A percentile compares a stretch with the other conserved stretches of the same genome.
Conservation (phyloP, 2,888 invertebrate genomes). For the Metallyticus violacea region DNA sequence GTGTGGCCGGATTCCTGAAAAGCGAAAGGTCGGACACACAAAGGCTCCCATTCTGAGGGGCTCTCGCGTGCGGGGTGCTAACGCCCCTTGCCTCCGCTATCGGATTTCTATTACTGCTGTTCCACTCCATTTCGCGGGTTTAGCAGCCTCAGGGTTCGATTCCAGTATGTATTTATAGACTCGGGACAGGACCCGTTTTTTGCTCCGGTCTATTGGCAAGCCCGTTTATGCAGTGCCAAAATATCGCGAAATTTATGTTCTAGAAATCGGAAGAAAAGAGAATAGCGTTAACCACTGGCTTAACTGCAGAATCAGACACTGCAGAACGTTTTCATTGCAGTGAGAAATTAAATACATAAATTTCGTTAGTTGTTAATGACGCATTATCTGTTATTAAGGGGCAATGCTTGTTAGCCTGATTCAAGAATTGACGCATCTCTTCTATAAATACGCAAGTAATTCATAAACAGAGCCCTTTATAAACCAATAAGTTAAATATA, state of each 20-base stretch:
- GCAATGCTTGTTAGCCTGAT: no score
- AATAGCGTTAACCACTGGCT: neutral
- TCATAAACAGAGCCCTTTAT: no score
- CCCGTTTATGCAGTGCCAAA: neutral
- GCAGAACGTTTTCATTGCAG: neutral
- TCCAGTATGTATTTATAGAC: neutral
- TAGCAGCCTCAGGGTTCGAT: neutral
- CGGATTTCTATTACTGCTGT: neutral
- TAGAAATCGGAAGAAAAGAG: neutral
- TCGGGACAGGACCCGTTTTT: neutral
- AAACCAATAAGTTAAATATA: no score
- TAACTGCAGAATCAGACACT: no score
- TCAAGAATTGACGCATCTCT: no score
- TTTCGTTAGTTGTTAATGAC: no score
- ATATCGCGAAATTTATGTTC: neutral
- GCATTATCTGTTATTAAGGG: no score
- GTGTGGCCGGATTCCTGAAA: neutral
- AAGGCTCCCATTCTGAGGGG: no score
- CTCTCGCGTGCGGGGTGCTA: neutral
- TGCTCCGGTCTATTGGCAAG: neutral
- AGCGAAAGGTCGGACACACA: neutral
- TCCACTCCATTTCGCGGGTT: neutral
- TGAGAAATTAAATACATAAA: no score
- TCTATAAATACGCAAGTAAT: no score
- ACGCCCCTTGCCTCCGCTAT: neutral